phyloP scores from a whole-genome alignment of 2,113 vertebrate species.

The Peromyscus californicus region DNA sequence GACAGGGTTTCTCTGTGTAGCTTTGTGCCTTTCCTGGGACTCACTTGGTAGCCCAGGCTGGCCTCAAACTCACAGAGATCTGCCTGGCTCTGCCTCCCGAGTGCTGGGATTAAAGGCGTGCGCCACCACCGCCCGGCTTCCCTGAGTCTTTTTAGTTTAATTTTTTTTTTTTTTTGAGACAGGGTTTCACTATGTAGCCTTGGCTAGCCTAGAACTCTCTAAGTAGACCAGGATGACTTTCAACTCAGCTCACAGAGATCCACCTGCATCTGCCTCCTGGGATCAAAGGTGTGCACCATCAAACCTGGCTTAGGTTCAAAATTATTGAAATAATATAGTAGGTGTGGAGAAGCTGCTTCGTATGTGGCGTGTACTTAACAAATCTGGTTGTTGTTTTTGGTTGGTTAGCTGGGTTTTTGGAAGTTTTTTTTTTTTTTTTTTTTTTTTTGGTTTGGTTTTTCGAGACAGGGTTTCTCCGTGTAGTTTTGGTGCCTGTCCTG shows the following conservation, averaged over 20 bases:
- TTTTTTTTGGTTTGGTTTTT: too few species aligned
- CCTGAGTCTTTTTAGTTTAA: too few species aligned
- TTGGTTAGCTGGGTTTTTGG: neutral
- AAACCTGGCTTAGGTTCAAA: neutral
- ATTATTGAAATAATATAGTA: neutral
- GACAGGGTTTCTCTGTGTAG: neutral
- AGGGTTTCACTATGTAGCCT: too few species aligned
- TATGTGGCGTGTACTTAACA: neutral
- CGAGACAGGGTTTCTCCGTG: too few species aligned
- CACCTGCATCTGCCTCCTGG: neutral
- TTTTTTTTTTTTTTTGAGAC: too few species aligned
- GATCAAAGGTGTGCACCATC: neutral
- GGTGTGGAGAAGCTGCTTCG: neutral
- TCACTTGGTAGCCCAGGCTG: neutral
- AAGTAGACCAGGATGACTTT: too few species aligned
- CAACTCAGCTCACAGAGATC: neutral
- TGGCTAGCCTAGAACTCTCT: too few species aligned
- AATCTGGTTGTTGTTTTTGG: neutral
- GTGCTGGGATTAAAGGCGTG: too few species aligned
- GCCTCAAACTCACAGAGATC: too few species aligned
- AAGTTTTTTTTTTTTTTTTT: neutral
- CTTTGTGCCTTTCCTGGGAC: neutral
- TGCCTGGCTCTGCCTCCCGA: too few species aligned
- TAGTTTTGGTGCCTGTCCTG: too few species aligned
- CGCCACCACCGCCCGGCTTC: too few species aligned